Evolutionary conservation across 1,140 invertebrate genomes (phyloP), one percentile per base, ranked within the genome.

Genomic region (Drosophila takahashii): DNA sequence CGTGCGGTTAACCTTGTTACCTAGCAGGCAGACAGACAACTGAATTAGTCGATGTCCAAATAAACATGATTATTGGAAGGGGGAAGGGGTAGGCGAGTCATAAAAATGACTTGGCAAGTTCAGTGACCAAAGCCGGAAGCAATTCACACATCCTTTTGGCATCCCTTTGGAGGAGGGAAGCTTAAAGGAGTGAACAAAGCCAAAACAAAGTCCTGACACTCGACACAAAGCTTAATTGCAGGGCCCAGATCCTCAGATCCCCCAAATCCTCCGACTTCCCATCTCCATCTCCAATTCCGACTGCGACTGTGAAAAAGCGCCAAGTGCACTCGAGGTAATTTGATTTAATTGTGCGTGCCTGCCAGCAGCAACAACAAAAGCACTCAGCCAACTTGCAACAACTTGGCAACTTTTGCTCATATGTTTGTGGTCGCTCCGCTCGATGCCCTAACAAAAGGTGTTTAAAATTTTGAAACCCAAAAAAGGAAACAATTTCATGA

Each of bases 261-360:
- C 32, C 48, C 16, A 29, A 47, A 44, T 42, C 37, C 69, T 22
- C 8, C 9, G 22, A 47, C 16, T 52, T 8, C 29, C 29, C 29
- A 9, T 9, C 32, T 16, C 26, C 27, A 29, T 29, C 27, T 29
- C 27, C 29, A 9, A 29, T 26, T 29, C 26, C 18, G n/a, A 41
- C 18, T 45, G 29, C 50, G 71, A 64, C 79, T 75, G 51, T 77
- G 77, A 84, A 83, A 84, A 84, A 79, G 71, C 57, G 77, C 50
- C 74, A 65, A 87, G 84, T 89, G 84, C 79, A 84, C 84, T 87
- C 78, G 77, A 89, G 84, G 84, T 87, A 87, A 87, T 89, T 87
- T 87, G 84, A 87, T 87, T 87, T 87, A 87, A 87, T 87, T 87
- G 84, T 87, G 84, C 84, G 79, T 89, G 84, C 64, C 77, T 50